A percentile compares a stretch with the other conserved stretches of the same genome.
Evolutionary conservation across 2,797 vertebrate species (phyloP).

Genomic region (Pipistrellus pipistrellus): DNA sequence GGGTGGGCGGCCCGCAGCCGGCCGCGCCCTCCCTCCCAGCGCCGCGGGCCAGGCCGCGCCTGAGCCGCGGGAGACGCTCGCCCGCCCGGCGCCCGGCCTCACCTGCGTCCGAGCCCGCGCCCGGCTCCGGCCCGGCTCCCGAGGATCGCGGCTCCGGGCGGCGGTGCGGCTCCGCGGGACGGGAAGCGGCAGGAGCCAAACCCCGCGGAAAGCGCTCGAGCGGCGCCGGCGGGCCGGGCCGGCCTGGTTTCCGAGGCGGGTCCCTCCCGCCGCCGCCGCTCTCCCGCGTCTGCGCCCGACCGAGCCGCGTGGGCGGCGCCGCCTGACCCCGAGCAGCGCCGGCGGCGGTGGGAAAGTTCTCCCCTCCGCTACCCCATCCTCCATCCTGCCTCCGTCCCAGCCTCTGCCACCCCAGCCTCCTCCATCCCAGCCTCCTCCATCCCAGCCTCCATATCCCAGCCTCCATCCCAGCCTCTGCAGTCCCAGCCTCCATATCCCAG

Average conservation of each 20-base stretch:
- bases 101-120: too few relatives aligned
- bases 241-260: not conserved
- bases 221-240: not conserved
- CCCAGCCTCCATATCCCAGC: too few relatives aligned
- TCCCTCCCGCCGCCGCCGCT: not conserved
- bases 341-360: not conserved
- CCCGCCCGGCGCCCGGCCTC: not conserved
- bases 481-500: too few relatives aligned
- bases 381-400: too few relatives aligned
- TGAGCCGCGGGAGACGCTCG: rapidly evolving
- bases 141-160: too few relatives aligned
- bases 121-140: not conserved
- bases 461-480: too few relatives aligned
- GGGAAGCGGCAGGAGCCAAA: conserved; percentile 88
- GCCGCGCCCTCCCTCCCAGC: not conserved
- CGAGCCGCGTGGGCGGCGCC: conserved; percentile 61
- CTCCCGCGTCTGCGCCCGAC: not conserved
- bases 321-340: not conserved
- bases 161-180: conserved; percentile 68
- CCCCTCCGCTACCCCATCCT: too few relatives aligned
- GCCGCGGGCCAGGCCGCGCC: not conserved
- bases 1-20: not conserved
- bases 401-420: too few relatives aligned
- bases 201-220: conserved; percentile 81
- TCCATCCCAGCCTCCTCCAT: too few relatives aligned